Evolutionary conservation across 2,113 vertebrate species (phyloP).

Genomic region (Cathartes aura): DNA sequence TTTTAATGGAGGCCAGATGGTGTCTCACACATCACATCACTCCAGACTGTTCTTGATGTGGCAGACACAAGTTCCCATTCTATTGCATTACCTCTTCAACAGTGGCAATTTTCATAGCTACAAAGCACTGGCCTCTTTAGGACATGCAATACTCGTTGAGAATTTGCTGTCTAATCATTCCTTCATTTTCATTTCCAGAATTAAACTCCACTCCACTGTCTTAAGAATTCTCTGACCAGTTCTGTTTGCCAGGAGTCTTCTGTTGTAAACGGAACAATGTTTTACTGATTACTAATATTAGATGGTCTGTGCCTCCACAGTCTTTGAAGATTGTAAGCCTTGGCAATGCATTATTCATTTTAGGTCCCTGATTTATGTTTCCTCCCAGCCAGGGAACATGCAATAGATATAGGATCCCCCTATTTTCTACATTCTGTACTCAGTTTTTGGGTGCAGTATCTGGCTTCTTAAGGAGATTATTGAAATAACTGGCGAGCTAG

Average conservation of each 20-base stretch:
- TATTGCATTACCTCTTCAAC: not conserved
- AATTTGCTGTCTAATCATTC: not conserved
- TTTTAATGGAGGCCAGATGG: not conserved
- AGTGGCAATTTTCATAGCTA: not conserved
- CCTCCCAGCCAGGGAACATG: not conserved
- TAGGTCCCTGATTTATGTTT: not conserved
- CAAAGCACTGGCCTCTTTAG: not conserved
- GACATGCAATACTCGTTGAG: not conserved
- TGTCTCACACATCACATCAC: not conserved
- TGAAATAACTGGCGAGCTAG: not conserved
- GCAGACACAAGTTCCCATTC: not conserved
- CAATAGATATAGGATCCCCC: not conserved
- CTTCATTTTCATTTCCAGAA: not conserved
- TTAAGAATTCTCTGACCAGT: not conserved
- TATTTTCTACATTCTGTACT: not conserved
- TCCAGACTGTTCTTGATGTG: not conserved
- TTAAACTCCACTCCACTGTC: not conserved
- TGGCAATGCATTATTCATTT: not conserved
- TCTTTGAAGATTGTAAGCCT: not conserved
- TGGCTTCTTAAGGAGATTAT: not conserved
- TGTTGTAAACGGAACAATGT: not conserved
- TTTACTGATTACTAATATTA: not conserved
- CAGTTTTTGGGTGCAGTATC: not conserved
- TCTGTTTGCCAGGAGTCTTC: not conserved
- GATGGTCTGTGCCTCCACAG: not conserved